Evolutionary conservation across 23 tunicate genomes (phyloP), one percentile per base, ranked within the genome.

Genomic region (Halocynthia aurantium): DNA sequence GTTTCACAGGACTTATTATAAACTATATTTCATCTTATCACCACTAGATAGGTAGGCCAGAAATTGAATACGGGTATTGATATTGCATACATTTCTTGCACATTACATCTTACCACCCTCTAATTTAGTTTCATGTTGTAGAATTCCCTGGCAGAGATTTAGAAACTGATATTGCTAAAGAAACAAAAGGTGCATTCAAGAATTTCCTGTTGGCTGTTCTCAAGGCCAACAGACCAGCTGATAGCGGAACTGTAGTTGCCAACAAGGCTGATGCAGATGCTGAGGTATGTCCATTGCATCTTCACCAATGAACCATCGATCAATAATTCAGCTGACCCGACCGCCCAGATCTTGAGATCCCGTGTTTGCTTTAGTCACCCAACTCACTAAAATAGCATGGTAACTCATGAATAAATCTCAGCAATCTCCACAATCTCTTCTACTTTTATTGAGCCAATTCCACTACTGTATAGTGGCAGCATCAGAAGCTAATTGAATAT

Each of bases 101-200:
- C 44, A 31, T 31, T 31, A 31, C 44, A 31, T 31, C 64, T 60
- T n/a, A 68, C 18, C 72, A 11, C 72, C 20, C 22, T 68, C 13
- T 68, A 0, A 51, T 51, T 20, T 51, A 9, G 1, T 71, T 21
- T 10, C 49, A 20, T 10, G 10, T 53, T 74, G 13, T 31, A 74
- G 78, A 74, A 56, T 74, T 74, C 57, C 78, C 70, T 65, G 89
- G 76, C 7, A 77, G 96, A 22, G 80, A 82, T 60, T 62, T 95
- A 80, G 84, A 66, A 10, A 53, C 61, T 6, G 99, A 95, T 65
- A 73, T 95, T 13, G 85, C 81, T 51, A 82, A 70, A 15, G 99
- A 95, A 70, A 95, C 96, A 50, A 72, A 82, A 5, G 88, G 99
- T 9, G 79, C 52, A 8, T 89, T 95, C 83, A 95, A 82, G 76